Evolutionary conservation across 1,140 invertebrate genomes (phyloP), one percentile per base, ranked within the genome.

Genomic region (Ips nitidus): DNA sequence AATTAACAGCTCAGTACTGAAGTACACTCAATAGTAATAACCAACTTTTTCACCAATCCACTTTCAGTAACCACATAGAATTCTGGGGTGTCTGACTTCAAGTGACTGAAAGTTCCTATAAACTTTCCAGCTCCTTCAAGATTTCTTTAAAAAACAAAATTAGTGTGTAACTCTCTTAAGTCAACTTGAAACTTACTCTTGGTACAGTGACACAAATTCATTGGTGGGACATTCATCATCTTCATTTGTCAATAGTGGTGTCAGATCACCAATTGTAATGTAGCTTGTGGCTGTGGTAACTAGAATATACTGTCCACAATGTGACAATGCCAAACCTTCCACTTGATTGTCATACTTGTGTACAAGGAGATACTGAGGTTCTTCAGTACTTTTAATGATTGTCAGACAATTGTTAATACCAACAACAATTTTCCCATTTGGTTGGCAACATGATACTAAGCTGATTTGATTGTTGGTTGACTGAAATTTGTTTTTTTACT

Each of bases 341-440:
- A 70, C 7, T 47, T 36, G n/a, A 43, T 66, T 41, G 53, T 59
- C 59, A 57, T 65, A 66, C 56, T 65, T 45, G 43, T 37, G 8
- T 5, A 41, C 22, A n/a, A 40, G 37, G 2, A 68, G 42, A 36
- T n/a, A 41, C 52, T 55, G 41, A 42, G 57, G 53, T 55, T 53
- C 43, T 41, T 61, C 66, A 40, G 43, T 64, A 57, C 53, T 59
- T 47, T 41, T 50, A 38, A 70, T 43, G 37, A 70, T 58, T 42
- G 62, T 41, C 40, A 70, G 53, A 37, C 66, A 52, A 40, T 65
- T 65, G 38, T 70, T 52, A 6, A 70, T 70, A 4, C 8, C 60
- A 4, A 70, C 43, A 37, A 43, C 63, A 39, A 70, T 45, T 37
- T 8, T 56, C 4, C 68, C 68, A 39, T 70, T 43, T 7, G 22